A percentile compares a stretch with the other conserved stretches of the same genome.
Evolutionary conservation across 2,888 invertebrate species (phyloP).

Genomic region (Thera obeliscata): DNA sequence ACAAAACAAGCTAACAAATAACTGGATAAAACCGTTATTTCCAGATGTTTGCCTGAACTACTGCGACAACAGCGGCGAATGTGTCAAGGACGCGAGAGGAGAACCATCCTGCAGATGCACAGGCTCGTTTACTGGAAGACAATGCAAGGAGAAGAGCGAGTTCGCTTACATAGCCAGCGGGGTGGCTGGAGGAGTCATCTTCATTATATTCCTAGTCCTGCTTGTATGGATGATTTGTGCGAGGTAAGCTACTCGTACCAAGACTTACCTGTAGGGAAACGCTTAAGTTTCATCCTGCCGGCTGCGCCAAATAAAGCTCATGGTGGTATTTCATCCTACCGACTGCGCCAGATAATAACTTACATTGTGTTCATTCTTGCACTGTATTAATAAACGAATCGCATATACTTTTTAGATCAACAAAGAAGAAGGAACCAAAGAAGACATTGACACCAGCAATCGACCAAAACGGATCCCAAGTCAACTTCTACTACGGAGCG

Average conservation of each 20-base stretch:
- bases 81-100: conserved; percentile 92
- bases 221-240: conserved; percentile 99
- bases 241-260: conserved; percentile 77
- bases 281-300: not conserved
- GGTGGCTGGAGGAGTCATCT: conserved; percentile 96
- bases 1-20: not conserved
- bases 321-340: not conserved
- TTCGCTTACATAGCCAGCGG: conserved; percentile 98
- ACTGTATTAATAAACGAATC: not conserved
- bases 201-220: conserved; percentile 95
- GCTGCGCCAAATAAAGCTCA: conserved; percentile 1
- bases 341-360: not conserved
- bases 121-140: conserved; percentile 95
- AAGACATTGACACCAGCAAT: conserved; percentile 94
- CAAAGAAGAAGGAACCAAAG: conserved; percentile 94
- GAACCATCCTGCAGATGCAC: conserved; percentile 95
- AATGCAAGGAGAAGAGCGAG: conserved; percentile 95
- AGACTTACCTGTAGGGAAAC: not conserved
- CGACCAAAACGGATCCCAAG: conserved; percentile 96
- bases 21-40: conserved; percentile 36
- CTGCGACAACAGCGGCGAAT: conserved; percentile 96
- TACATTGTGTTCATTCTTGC: not conserved
- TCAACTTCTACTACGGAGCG: conserved; percentile 98
- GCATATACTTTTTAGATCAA: conserved; percentile 83
- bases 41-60: conserved; percentile 92